Conservation (phyloP, 2,113 vertebrate species). For the Pseudorectes ferrugineus region DNA sequence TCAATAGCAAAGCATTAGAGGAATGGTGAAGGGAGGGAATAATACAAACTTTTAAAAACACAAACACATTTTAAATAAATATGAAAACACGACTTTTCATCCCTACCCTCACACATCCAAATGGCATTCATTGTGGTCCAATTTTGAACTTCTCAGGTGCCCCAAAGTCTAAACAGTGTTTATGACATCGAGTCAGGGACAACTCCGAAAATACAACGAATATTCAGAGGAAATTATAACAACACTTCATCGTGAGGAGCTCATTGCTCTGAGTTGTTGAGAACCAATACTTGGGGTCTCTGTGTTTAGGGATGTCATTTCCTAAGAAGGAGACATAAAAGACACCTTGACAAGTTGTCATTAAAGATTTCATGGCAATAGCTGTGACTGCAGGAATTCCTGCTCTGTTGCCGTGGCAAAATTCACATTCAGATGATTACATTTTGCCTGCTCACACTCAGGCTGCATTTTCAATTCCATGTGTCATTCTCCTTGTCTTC, state of each 20-base stretch:
- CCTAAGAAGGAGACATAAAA: neutral
- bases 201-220: neutral
- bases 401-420: neutral
- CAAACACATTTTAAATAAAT: neutral
- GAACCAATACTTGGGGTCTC: neutral
- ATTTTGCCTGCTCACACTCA: slow-evolving; percentile 10
- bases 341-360: slow-evolving; percentile 8
- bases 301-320: neutral
- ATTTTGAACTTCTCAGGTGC: neutral
- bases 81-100: neutral
- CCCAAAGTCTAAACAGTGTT: neutral
- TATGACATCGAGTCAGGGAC: neutral
- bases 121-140: neutral
- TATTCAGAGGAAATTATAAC: neutral
- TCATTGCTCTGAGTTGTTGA: neutral
- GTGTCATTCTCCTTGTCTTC: slow-evolving; percentile 44
- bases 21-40: neutral
- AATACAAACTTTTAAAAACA: neutral
- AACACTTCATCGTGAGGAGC: fast-evolving
- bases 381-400: neutral
- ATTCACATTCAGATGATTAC: slow-evolving; percentile 14
- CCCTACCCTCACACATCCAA: neutral
- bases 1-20: neutral
- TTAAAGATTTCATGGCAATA: neutral
- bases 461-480: slow-evolving; percentile 28